Conservation (phyloP, 2,888 invertebrate genomes). For the Drosophila silvestris region DNA sequence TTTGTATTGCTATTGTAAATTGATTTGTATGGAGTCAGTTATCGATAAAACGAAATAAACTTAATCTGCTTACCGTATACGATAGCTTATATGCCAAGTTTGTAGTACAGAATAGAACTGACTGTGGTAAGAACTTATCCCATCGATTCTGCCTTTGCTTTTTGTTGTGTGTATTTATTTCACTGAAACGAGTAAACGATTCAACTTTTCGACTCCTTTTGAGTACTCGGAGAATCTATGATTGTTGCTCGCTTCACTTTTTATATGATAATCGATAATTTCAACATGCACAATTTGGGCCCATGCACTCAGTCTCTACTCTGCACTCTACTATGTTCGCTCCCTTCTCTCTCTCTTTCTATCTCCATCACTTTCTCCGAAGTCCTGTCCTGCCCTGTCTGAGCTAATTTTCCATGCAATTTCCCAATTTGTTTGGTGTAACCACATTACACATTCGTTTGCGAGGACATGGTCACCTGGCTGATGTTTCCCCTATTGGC, state of each 20-base stretch:
- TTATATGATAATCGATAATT: background rate
- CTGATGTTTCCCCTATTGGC: background rate
- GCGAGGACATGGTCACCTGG: conserved; percentile 2
- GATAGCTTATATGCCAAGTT: background rate
- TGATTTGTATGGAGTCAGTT: no score
- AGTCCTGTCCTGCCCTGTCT: conserved; percentile 7
- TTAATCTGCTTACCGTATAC: background rate
- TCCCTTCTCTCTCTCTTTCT: background rate
- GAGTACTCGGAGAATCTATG: background rate
- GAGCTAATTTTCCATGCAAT: conserved; percentile 77
- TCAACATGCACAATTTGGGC: background rate
- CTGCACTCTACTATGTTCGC: background rate
- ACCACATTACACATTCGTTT: background rate
- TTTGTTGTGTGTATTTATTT: background rate
- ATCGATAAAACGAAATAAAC: no score
- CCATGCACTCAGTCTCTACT: background rate
- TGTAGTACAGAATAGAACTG: background rate
- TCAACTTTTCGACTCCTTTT: background rate
- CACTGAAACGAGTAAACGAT: background rate
- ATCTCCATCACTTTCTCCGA: background rate
- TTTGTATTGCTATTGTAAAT: no score
- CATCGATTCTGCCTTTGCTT: background rate
- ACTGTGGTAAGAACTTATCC: background rate
- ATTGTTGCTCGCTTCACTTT: background rate
- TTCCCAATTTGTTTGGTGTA: conserved; percentile 30